Evolutionary conservation across 37 sponge, comb jelly and placozoan species (phyloP).

Genomic region (Ephydatia muelleri): DNA sequence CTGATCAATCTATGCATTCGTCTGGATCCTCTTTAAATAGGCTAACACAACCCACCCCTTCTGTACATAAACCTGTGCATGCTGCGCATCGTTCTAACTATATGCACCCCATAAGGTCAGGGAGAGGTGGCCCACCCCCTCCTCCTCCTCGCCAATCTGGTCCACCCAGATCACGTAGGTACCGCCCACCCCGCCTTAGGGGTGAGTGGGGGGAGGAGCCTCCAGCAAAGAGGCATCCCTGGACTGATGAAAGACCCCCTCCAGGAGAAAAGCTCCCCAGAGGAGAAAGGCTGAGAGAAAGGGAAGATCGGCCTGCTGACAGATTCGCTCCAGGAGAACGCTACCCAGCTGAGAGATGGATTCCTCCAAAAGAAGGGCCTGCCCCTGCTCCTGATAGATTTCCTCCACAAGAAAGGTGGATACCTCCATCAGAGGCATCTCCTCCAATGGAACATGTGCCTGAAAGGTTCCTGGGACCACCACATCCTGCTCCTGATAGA

Average conservation of each 20-base stretch:
- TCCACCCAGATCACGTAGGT: background rate
- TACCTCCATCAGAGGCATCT: background rate
- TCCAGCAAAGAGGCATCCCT: background rate
- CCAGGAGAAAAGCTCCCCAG: background rate
- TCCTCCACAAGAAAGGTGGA: background rate
- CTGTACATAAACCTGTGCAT: background rate
- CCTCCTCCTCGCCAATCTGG: background rate
- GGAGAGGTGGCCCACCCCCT: background rate
- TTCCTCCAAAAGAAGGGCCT: background rate
- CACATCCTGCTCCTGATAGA: too few relatives aligned
- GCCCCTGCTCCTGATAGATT: background rate
- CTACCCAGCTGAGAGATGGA: too few relatives aligned
- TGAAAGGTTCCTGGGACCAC: too few relatives aligned
- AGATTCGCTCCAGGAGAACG: background rate
- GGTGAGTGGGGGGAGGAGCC: background rate
- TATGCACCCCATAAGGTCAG: background rate
- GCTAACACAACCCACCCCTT: background rate
- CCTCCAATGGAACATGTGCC: too few relatives aligned
- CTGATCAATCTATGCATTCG: background rate
- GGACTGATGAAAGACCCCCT: background rate
- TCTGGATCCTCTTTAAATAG: background rate
- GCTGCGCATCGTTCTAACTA: background rate
- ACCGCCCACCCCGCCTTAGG: background rate
- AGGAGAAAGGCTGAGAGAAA: background rate
- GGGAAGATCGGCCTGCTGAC: background rate